phyloP scores from a whole-genome alignment of 2,888 invertebrate genomes.

The Epinotia ramella region DNA sequence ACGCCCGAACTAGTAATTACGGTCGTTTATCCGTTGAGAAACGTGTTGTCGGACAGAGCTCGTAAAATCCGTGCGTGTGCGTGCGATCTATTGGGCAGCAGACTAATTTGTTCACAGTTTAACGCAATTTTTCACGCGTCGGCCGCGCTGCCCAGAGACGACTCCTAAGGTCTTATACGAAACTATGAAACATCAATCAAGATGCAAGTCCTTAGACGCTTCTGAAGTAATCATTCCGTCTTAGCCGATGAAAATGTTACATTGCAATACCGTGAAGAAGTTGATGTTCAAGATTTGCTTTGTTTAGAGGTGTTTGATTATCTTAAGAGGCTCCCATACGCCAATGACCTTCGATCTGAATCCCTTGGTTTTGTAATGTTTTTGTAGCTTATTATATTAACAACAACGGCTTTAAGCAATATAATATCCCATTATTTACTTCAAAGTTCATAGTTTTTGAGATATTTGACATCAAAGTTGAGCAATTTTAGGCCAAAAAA shows the following conservation, averaged over 20 bases:
- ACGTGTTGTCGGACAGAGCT: constrained; percentile 49
- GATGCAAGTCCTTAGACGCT: background rate
- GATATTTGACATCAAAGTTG: too few relatives aligned
- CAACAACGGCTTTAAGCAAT: too few relatives aligned
- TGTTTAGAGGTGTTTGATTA: background rate
- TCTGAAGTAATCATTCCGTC: background rate
- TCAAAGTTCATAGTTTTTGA: too few relatives aligned
- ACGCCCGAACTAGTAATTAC: constrained; percentile 36
- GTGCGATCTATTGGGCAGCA: constrained; percentile 57
- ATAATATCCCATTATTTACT: too few relatives aligned
- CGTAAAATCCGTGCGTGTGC: constrained; percentile 57
- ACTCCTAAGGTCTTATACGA: background rate
- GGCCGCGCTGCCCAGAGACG: constrained; percentile 19
- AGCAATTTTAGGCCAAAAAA: too few relatives aligned
- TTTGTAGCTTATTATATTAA: too few relatives aligned
- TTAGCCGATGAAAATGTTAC: too few relatives aligned
- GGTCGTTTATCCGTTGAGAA: constrained; percentile 40
- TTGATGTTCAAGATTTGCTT: background rate
- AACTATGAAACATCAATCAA: background rate
- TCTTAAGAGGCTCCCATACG: too few relatives aligned
- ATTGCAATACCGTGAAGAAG: background rate
- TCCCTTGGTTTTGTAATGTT: too few relatives aligned
- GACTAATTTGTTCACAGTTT: constrained; percentile 78
- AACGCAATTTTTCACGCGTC: constrained; percentile 73
- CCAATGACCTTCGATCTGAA: too few relatives aligned